Conservation (phyloP, 2,888 invertebrate genomes). For the Molanna angustata region DNA sequence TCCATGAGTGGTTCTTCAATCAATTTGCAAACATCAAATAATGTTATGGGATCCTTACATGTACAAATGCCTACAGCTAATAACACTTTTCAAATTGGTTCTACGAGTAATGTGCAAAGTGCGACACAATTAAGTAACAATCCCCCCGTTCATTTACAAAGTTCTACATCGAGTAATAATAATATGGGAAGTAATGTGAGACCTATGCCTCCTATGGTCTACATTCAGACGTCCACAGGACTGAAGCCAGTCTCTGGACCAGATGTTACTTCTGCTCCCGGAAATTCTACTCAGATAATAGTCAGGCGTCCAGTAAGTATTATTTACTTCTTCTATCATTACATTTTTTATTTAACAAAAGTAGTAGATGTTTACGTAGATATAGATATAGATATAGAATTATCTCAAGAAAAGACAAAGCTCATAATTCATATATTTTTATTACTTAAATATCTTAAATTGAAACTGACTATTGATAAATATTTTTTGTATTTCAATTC, state of each 20-base stretch:
- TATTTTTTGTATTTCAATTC: no score
- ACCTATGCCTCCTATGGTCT: slow-evolving; percentile 57
- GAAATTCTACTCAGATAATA: slow-evolving; percentile 53
- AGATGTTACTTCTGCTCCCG: slow-evolving; percentile 51
- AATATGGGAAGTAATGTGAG: slow-evolving; percentile 42
- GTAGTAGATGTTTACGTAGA: no score
- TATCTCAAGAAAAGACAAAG: no score
- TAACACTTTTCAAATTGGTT: slow-evolving; percentile 38
- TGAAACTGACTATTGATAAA: no score
- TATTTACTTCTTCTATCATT: neutral
- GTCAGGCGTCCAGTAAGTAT: slow-evolving; percentile 53
- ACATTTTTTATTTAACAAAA: no score
- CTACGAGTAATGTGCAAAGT: neutral
- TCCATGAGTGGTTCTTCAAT: slow-evolving; percentile 39
- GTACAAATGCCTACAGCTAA: slow-evolving; percentile 39
- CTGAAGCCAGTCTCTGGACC: slow-evolving; percentile 50
- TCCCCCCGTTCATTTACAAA: slow-evolving; percentile 41
- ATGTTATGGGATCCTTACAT: slow-evolving; percentile 41
- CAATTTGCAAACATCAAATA: slow-evolving; percentile 40
- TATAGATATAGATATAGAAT: no score
- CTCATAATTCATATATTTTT: no score
- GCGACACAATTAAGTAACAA: slow-evolving; percentile 31
- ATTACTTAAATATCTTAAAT: no score
- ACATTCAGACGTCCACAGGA: slow-evolving; percentile 57
- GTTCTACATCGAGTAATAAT: slow-evolving; percentile 38